Base-by-base conservation (phyloP, 2,113 vertebrate genomes). In the Prunella himalayana region DNA sequence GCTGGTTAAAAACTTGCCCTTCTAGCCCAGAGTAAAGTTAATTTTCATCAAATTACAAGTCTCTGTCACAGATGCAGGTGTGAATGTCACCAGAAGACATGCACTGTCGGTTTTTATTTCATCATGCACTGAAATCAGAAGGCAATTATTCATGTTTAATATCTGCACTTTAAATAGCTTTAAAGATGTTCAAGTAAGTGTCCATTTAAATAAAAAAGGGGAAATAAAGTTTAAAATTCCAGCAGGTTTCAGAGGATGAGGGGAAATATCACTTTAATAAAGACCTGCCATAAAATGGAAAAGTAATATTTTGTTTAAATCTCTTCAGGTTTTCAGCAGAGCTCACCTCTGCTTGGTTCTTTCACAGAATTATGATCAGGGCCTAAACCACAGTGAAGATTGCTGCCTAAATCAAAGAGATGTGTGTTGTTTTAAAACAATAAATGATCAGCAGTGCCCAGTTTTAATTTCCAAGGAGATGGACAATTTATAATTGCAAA, bases 61-160 rank as follows among this genome's bases (percentile, higher is more conserved):
- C 69, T 91, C 56, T 88, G 68, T 81, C 82, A 83, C 11, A 78
- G 88, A 86, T 94, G 90, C 85, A 93, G 88, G 90, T 95, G 82
- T 81, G 93, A 95, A 83, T 92, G 76, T 82, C 85, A 94, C n/a
- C 15, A 41, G 71, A 91, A 95, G 95, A 95, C 63, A 90, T 64
- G 66, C 93, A 73, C 86, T 93, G 85, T 94, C 91, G 70, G 90
- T 70, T 95, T 96, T 95, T 90, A 95, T 93, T 94, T 96, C 90
- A 92, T 92, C 71, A 37, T 27, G 37, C n/a, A 22, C 60, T 88
- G 85, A 90, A 96, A 92, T 41, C 59, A 68, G 76, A 69, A 94
- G 76, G 85, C 90, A 95, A 96, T 96, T 96, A 91, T 78, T 95
- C 94, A 68, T 56, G 47, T 86, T 96, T 95, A 94, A 93, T 94